Evolutionary conservation across 2,888 invertebrate species (phyloP).

Genomic region (Lithophane socia): DNA sequence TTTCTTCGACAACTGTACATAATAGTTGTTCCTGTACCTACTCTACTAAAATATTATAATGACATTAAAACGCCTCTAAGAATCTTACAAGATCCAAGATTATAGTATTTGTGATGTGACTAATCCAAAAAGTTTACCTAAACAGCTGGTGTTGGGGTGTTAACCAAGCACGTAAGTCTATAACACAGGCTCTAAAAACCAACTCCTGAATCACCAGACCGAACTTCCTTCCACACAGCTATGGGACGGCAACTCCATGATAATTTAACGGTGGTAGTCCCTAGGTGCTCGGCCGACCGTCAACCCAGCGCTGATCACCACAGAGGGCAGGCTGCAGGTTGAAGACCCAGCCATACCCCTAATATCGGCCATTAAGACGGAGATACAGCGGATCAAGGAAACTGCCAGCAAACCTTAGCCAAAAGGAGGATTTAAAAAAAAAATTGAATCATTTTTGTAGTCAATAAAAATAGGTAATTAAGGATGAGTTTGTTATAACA

Average conservation of each 20-base stretch:
- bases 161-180: conserved; percentile 43
- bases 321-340: conserved; percentile 90
- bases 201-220: conserved; percentile 51
- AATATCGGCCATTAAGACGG: conserved; percentile 96
- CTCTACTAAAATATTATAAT: not conserved
- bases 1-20: no score
- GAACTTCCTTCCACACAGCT: conserved; percentile 70
- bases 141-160: conserved; percentile 51
- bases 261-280: conserved; percentile 75
- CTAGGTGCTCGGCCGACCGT: conserved; percentile 75
- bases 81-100: not conserved
- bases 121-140: conserved; percentile 19
- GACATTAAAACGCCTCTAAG: not conserved
- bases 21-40: not conserved
- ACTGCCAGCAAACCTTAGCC: conserved; percentile 77
- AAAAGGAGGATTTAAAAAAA: conserved; percentile 49
- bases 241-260: conserved; percentile 76
- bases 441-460: conserved; percentile 10
- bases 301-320: conserved; percentile 86
- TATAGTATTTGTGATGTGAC: conserved; percentile 10
- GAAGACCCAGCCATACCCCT: conserved; percentile 95
- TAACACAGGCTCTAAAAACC: conserved; percentile 15
- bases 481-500: not conserved
- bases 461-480: conserved; percentile 11
- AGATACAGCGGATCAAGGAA: conserved; percentile 88